Conservation (phyloP, 2,888 invertebrate species). For the Cryptus armator region DNA sequence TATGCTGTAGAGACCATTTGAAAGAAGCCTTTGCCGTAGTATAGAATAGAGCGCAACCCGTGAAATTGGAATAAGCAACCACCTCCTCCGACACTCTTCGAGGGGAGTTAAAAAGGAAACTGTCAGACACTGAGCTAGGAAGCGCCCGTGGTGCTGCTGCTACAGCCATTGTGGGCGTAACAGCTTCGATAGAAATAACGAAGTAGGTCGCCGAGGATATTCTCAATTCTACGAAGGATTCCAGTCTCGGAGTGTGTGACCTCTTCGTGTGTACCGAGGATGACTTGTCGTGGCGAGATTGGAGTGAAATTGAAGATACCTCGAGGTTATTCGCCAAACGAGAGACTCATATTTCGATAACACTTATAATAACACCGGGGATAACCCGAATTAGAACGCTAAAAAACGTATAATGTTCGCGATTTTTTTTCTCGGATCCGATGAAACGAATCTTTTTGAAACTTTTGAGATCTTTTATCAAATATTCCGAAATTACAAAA, state of each 20-base stretch:
- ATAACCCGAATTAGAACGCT: too few species aligned
- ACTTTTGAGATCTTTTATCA: neutral
- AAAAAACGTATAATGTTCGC: neutral
- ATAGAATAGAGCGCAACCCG: conserved; percentile 64
- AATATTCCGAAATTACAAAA: too few species aligned
- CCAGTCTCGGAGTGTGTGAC: conserved; percentile 40
- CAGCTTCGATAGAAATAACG: conserved; percentile 70
- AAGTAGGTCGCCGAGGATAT: conserved; percentile 69
- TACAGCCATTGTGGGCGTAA: conserved; percentile 51
- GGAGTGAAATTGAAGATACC: conserved; percentile 63
- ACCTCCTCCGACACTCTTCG: conserved; percentile 51
- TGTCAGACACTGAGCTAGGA: conserved; percentile 66
- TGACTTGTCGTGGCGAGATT: conserved; percentile 57
- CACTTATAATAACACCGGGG: neutral
- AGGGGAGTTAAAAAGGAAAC: conserved; percentile 66
- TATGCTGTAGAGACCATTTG: conserved; percentile 34
- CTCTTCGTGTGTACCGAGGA: conserved; percentile 49
- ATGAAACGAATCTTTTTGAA: neutral
- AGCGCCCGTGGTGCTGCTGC: conserved; percentile 21
- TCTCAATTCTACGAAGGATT: conserved; percentile 66
- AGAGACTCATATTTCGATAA: conserved; percentile 28
- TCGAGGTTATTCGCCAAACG: conserved; percentile 36
- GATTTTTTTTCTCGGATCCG: neutral
- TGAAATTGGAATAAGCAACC: conserved; percentile 71
- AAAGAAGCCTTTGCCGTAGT: conserved; percentile 42